Evolutionary conservation across 2,888 invertebrate species (phyloP), one percentile per base, ranked within the genome.

Genomic region (Acrobasis repandana): DNA sequence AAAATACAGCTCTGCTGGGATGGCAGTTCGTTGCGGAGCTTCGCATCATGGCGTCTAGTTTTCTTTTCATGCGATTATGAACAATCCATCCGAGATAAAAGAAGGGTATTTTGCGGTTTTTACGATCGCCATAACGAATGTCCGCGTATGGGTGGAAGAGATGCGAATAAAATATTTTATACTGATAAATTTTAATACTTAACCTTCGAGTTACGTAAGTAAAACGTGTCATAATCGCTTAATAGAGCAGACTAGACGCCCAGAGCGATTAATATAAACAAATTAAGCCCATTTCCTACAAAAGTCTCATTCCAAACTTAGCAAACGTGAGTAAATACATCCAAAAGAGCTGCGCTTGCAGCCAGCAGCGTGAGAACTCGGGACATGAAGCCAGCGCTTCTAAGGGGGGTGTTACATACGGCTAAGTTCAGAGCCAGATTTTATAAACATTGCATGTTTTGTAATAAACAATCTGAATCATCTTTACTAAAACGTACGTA

Each of bases 321-420:
- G 43, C 38, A 75, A 74, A 80, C 79, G 80, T 72, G 77, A 82
- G 83, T 83, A 85, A 83, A 85, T 79, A 82, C 76, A 75, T 83
- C 83, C 79, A 84, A 83, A 82, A 82, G 11, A 28, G 50, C 50
- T 50, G 28, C 50, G 0, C 28, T 10, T 11, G 28, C 50, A 28
- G 20, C n/a, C 6, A 14, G 6, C n/a, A 14, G 14, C 28, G 50
- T 1, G 9, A 50, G 50, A 50, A 50, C 14, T 50, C 50, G 28
- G 14, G 50, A 28, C 28, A 1, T 28, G 28, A 50, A 14, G 43
- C 11, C 2, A 1, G 43, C 43, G 11, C 43, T 14, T 2, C 1
- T n/a, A 43, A 43, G 2, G 14, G 38, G 14, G 6, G 36, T 8
- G 2, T 38, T 10, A 36, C 38, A 4, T 36, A 4, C 38, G 10